phyloP scores from a whole-genome alignment of 37 sponge, comb jelly and placozoan genomes.

The Bolinopsis microptera region DNA sequence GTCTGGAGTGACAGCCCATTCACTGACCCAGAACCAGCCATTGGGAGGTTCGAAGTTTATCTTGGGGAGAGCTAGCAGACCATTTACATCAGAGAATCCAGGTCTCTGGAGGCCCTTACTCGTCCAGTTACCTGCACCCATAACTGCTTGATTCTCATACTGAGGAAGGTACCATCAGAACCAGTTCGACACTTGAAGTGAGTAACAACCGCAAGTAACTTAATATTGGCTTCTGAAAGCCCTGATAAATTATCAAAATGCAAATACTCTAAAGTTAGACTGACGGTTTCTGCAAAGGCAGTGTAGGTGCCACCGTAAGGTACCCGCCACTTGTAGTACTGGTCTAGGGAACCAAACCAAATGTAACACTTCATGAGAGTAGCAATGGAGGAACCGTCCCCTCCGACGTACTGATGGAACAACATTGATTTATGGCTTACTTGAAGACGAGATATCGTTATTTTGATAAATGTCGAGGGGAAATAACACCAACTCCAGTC shows the following conservation, averaged over 20 bases:
- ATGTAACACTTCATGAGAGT: neutral
- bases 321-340: neutral
- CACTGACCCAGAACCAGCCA: conserved; percentile 18
- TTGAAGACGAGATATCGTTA: too few relatives aligned
- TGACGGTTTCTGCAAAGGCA: conserved; percentile 19
- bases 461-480: too few relatives aligned
- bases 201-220: too few relatives aligned
- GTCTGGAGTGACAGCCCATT: neutral
- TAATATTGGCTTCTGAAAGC: too few relatives aligned
- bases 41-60: neutral
- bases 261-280: too few relatives aligned
- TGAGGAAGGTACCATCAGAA: neutral
- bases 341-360: conserved; percentile 8
- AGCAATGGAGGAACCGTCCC: neutral
- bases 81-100: neutral
- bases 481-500: too few relatives aligned
- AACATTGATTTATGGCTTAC: too few relatives aligned
- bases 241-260: too few relatives aligned
- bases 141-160: conserved; percentile 22
- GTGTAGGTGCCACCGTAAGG: neutral
- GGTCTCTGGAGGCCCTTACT: conserved; percentile 3
- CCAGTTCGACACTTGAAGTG: too few relatives aligned
- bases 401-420: neutral
- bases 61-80: neutral
- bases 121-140: conserved; percentile 7